Conservation (phyloP, 2,113 vertebrate species). For the Rhagologus leucostigma region DNA sequence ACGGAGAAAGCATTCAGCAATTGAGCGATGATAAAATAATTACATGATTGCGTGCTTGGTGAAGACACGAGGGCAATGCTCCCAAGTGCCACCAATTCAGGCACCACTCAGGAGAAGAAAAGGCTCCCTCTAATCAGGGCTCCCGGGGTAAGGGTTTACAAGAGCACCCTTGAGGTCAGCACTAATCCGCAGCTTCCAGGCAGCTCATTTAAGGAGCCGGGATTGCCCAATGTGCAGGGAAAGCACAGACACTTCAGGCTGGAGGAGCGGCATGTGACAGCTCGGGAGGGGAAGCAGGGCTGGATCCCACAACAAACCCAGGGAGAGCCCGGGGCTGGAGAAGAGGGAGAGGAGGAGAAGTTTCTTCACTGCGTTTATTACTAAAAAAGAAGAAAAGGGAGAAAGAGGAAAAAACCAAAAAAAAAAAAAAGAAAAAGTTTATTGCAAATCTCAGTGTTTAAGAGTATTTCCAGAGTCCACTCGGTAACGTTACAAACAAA, state of each 20-base stretch:
- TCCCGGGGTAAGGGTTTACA: background rate
- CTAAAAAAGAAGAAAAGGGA: background rate
- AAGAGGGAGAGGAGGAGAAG: background rate
- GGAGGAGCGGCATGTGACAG: background rate
- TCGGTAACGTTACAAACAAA: slow-evolving; percentile 50
- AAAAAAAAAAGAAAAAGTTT: slow-evolving; percentile 51
- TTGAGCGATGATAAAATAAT: background rate
- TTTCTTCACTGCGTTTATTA: background rate
- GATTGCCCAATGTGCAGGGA: background rate
- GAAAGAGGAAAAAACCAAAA: background rate
- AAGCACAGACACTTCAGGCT: background rate
- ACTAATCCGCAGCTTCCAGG: background rate
- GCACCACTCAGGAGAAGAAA: background rate
- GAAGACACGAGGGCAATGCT: background rate
- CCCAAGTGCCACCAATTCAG: background rate
- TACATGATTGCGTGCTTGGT: background rate
- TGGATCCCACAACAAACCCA: fast-evolving
- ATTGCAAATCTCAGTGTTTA: slow-evolving; percentile 75
- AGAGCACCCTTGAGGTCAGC: background rate
- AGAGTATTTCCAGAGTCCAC: slow-evolving; percentile 71
- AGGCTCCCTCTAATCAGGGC: background rate
- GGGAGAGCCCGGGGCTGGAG: background rate
- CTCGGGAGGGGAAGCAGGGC: background rate
- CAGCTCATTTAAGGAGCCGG: fast-evolving
- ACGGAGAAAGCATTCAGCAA: background rate